phyloP scores from a whole-genome alignment of 2,113 vertebrate genomes.

The Rhinogobius similis region DNA sequence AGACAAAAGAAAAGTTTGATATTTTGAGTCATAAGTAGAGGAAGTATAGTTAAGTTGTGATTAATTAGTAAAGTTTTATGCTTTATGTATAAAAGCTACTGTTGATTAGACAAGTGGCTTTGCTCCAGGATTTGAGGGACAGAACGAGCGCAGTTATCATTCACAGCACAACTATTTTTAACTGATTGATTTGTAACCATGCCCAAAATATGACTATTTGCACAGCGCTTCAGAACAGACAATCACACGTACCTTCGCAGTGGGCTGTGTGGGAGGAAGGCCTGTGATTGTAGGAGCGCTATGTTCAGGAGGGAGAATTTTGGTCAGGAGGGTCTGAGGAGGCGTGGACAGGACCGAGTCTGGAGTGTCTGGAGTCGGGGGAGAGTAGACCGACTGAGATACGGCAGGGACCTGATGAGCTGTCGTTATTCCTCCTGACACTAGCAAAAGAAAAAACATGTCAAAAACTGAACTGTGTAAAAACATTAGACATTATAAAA shows the following conservation, averaged over 20 bases:
- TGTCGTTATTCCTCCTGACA: conserved; percentile 80
- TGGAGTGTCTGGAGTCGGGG: conserved; percentile 84
- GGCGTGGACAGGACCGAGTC: conserved; percentile 85
- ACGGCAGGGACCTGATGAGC: conserved; percentile 92
- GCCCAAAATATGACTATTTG: neutral
- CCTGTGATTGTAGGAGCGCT: conserved; percentile 70
- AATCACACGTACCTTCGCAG: conserved; percentile 69
- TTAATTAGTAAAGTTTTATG: no score
- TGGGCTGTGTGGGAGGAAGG: conserved; percentile 81
- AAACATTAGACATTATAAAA: no score
- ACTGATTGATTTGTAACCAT: neutral
- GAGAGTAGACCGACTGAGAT: conserved; percentile 83
- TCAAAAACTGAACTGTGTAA: neutral
- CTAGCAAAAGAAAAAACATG: conserved; percentile 23
- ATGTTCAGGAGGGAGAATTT: conserved; percentile 75
- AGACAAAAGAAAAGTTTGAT: no score
- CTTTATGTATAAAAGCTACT: no score
- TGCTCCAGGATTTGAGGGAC: no score
- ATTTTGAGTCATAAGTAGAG: no score
- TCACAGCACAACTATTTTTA: neutral
- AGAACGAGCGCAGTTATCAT: no score
- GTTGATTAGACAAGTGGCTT: no score
- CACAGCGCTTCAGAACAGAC: neutral
- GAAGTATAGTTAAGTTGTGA: no score
- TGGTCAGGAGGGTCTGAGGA: conserved; percentile 83